Evolutionary conservation across 2,888 invertebrate genomes (phyloP).

Genomic region (Crossocerus cetratus): DNA sequence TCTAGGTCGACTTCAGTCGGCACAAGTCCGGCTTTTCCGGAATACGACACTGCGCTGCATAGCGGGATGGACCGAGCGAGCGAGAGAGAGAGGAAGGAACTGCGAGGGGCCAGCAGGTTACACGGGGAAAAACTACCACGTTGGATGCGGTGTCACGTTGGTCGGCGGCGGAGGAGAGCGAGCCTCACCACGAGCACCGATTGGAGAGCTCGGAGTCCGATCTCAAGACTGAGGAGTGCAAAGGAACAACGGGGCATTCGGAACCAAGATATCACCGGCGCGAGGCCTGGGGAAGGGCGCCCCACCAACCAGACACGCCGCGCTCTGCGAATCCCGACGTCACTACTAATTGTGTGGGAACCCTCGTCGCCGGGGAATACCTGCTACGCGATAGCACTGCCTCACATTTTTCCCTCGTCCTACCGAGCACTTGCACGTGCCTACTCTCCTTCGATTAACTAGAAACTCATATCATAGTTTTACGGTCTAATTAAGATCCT

Average conservation of each 20-base stretch:
- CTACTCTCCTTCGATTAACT: too few relatives aligned
- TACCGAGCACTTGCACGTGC: not conserved
- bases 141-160: not conserved
- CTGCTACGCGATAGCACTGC: not conserved
- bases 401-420: not conserved
- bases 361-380: constrained; percentile 8
- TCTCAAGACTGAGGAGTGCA: constrained; percentile 52
- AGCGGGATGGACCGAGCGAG: too few relatives aligned
- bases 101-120: not conserved
- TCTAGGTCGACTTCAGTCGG: too few relatives aligned
- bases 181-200: constrained; percentile 48
- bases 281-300: constrained; percentile 26
- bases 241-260: constrained; percentile 30
- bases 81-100: not conserved
- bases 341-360: constrained; percentile 11
- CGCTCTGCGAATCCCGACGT: constrained; percentile 3
- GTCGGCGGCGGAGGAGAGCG: constrained; percentile 27
- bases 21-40: too few relatives aligned
- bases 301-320: constrained; percentile 31
- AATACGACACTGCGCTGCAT: too few relatives aligned
- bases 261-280: constrained; percentile 48
- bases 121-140: not conserved
- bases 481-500: not conserved
- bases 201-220: constrained; percentile 57
- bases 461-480: too few relatives aligned